Percentiles rank a stretch among this genome's conserved stretches.
Evolutionary conservation across 2,797 vertebrate genomes (phyloP).

Genomic region (Mallotus villosus): DNA sequence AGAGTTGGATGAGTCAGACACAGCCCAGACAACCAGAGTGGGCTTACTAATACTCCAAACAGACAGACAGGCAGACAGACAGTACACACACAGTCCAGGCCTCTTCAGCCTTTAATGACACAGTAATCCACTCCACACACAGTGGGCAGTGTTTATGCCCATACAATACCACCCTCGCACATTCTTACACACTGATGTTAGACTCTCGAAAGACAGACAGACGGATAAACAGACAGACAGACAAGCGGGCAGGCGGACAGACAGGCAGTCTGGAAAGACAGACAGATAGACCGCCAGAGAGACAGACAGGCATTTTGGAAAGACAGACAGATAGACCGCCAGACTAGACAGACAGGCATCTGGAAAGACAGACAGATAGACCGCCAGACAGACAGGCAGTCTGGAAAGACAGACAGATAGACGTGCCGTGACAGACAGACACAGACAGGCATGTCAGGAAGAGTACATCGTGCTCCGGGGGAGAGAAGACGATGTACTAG

Average conservation of each 20-base stretch:
- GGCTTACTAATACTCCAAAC: neutral
- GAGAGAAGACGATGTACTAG: no score
- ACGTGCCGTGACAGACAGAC: no score
- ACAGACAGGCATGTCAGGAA: no score
- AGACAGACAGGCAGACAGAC: neutral
- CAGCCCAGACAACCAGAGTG: neutral
- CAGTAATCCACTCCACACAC: neutral
- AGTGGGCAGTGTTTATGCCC: constrained; percentile 6
- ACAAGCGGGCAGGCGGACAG: neutral
- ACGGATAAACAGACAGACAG: neutral
- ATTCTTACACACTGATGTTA: neutral
- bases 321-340: no score
- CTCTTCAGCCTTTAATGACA: neutral
- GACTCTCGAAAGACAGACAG: neutral
- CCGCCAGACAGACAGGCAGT: no score
- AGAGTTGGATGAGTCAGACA: neutral
- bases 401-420: no score
- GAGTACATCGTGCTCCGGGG: no score
- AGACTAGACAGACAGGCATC: no score
- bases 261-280: no score
- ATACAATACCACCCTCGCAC: neutral
- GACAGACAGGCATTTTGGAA: no score
- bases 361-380: no score
- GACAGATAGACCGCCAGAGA: no score
- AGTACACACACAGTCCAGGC: neutral